Percentiles rank a stretch among this genome's conserved stretches.
phyloP scores from a whole-genome alignment of 1,140 invertebrate species.

The Leptinotarsa defecta region DNA sequence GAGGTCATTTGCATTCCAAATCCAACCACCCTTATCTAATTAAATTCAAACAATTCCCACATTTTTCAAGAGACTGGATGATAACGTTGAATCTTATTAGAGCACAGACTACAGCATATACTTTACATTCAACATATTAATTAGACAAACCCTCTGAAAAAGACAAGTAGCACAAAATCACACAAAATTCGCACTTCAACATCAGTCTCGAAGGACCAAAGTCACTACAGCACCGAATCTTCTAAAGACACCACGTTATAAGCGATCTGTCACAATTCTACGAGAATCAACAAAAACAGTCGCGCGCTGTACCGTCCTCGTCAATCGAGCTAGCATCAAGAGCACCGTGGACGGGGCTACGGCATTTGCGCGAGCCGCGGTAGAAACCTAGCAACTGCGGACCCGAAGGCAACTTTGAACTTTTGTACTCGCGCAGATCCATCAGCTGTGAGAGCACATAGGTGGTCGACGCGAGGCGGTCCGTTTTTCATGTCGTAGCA shows the following conservation, averaged over 20 bases:
- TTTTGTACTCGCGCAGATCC: constrained; percentile 5
- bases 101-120: background rate
- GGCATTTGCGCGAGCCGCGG: constrained; percentile 16
- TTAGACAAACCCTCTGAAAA: background rate
- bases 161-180: background rate
- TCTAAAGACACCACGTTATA: background rate
- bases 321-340: constrained; percentile 20
- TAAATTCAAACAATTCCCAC: too few relatives aligned
- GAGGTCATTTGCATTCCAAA: too few relatives aligned
- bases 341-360: constrained; percentile 17
- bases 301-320: background rate
- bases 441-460: constrained; percentile 1
- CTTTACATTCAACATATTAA: background rate
- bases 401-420: constrained; percentile 12
- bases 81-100: too few relatives aligned
- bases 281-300: background rate
- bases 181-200: background rate
- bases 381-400: constrained; percentile 21
- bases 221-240: background rate
- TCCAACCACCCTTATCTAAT: too few relatives aligned
- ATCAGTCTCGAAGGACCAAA: background rate
- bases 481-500: background rate
- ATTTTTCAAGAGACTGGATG: too few relatives aligned
- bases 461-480: background rate
- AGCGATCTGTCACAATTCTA: background rate